Evolutionary conservation across 2,113 vertebrate genomes (phyloP).

Genomic region (Muscicapa adusta): DNA sequence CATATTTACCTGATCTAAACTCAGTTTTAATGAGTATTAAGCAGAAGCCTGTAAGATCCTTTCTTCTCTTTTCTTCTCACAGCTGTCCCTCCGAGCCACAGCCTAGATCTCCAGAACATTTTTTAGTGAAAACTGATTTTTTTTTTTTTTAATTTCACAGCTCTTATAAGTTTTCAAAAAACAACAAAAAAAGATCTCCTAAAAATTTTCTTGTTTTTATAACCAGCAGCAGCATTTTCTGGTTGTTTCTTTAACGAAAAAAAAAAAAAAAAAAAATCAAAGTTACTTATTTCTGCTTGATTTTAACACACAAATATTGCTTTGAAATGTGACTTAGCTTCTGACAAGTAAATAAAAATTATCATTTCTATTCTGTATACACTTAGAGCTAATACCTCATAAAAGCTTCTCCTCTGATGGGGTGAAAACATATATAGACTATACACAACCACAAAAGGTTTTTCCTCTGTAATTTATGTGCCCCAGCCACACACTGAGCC

Average conservation of each 20-base stretch:
- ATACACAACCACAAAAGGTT: background rate
- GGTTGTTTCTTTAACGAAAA: background rate
- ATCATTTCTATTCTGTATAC: background rate
- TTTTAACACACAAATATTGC: background rate
- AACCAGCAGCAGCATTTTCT: background rate
- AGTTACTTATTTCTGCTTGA: background rate
- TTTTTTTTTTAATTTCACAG: background rate
- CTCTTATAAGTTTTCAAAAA: background rate
- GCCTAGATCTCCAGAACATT: accelerated
- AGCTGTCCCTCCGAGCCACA: background rate
- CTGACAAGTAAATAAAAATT: background rate
- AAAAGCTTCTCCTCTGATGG: slow-evolving; percentile 53
- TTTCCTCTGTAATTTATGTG: slow-evolving; percentile 54
- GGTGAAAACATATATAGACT: slow-evolving; percentile 27
- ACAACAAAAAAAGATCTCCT: background rate
- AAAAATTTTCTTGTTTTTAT: background rate
- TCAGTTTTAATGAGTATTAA: background rate
- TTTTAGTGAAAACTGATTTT: background rate
- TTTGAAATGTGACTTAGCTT: background rate
- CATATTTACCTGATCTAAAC: background rate
- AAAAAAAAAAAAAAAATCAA: background rate
- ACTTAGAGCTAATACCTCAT: slow-evolving; percentile 38
- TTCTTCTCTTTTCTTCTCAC: background rate
- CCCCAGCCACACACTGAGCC: background rate
- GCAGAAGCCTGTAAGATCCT: background rate